Evolutionary conservation across 1,140 invertebrate species (phyloP).

Genomic region (Nymphalis io): DNA sequence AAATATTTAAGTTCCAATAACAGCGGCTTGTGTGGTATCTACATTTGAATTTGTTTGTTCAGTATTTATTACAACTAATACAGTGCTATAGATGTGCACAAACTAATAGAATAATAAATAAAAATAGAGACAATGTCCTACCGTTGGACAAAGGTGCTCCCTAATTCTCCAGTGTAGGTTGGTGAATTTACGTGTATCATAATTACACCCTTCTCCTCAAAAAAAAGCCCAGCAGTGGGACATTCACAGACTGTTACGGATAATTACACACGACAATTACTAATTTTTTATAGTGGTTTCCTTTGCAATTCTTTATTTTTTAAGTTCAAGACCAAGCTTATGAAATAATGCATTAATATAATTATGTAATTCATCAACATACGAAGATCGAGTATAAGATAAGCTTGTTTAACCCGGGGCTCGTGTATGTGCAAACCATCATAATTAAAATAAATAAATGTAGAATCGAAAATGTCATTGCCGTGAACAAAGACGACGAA

Average conservation of each 20-base stretch:
- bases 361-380: no score
- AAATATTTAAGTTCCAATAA: slow-evolving; percentile 35
- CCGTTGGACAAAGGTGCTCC: no score
- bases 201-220: no score
- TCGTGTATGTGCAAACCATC: neutral
- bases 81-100: neutral
- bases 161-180: no score
- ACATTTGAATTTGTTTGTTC: neutral
- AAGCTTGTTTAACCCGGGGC: neutral
- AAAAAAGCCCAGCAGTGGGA: no score
- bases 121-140: no score
- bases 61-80: neutral
- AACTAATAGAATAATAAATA: neutral
- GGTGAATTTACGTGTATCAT: no score
- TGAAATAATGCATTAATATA: no score
- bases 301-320: no score
- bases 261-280: no score
- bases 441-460: slow-evolving; percentile 18
- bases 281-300: no score
- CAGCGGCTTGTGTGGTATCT: slow-evolving; percentile 34
- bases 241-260: no score
- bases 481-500: neutral
- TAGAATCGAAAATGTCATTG: slow-evolving; percentile 16
- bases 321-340: neutral
- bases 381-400: neutral